Conservation (phyloP, 1,140 invertebrate genomes). For the Plectus sambesii region DNA sequence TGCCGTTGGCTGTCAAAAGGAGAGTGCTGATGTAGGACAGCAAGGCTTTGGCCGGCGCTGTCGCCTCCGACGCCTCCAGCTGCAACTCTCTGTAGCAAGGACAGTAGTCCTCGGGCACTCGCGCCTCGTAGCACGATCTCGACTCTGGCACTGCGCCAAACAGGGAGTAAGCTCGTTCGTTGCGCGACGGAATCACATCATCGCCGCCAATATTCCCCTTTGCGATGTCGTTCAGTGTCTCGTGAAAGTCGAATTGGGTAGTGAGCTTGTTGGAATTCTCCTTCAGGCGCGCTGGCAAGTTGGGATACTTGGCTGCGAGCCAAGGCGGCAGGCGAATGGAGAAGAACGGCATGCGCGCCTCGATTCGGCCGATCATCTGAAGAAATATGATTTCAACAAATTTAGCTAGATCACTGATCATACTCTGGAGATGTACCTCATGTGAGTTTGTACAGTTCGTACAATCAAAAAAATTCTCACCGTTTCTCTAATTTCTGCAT, state of each 20-base stretch:
- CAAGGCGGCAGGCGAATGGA: constrained; percentile 63
- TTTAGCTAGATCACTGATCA: constrained; percentile 41
- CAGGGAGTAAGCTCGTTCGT: constrained; percentile 24
- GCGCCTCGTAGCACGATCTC: constrained; percentile 45
- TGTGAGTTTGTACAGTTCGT: constrained; percentile 45
- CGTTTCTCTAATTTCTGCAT: constrained; percentile 64
- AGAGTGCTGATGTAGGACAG: constrained; percentile 39
- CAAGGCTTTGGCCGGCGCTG: constrained; percentile 30
- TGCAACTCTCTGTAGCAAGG: constrained; percentile 40
- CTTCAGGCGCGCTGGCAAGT: constrained; percentile 57
- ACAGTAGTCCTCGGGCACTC: constrained; percentile 48
- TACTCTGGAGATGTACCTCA: too few relatives aligned
- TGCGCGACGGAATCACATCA: background rate
- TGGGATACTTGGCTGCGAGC: constrained; percentile 57
- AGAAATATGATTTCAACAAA: constrained; percentile 41
- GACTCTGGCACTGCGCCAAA: constrained; percentile 42
- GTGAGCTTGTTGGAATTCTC: constrained; percentile 53
- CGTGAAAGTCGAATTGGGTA: constrained; percentile 35
- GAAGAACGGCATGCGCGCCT: constrained; percentile 73
- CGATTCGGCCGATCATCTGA: constrained; percentile 62
- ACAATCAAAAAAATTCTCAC: constrained; percentile 49
- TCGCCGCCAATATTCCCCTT: constrained; percentile 11
- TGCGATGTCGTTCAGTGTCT: constrained; percentile 34
- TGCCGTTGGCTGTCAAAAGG: constrained; percentile 9
- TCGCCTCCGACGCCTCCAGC: constrained; percentile 15